phyloP scores from a whole-genome alignment of 2,888 invertebrate species.

The Lomographa bimaculata region DNA sequence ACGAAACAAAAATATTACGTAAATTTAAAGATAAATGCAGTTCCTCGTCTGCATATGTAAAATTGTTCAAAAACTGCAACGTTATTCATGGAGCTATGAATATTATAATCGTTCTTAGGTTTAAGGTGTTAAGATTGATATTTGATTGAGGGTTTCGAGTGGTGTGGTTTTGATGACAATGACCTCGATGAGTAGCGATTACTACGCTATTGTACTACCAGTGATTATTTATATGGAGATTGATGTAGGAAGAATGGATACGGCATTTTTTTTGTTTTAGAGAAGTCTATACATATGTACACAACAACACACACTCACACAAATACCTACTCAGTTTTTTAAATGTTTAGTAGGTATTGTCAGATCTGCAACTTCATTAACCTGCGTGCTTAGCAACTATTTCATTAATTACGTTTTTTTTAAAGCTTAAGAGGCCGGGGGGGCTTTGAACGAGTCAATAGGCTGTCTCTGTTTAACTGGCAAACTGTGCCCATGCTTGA shows the following conservation, averaged over 20 bases:
- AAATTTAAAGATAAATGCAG: conserved; percentile 6
- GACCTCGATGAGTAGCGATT: conserved; percentile 41
- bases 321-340: too few species aligned
- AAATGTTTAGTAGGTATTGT: too few species aligned
- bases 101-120: neutral
- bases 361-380: too few species aligned
- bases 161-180: conserved; percentile 29
- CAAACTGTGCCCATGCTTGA: too few species aligned
- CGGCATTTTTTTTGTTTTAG: conserved; percentile 20
- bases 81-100: neutral
- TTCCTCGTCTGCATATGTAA: conserved; percentile 3
- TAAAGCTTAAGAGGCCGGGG: too few species aligned
- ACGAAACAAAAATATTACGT: neutral
- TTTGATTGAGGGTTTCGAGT: conserved; percentile 3
- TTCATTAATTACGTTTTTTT: too few species aligned
- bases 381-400: too few species aligned
- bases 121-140: neutral
- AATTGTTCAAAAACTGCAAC: conserved; percentile 5
- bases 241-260: conserved; percentile 25
- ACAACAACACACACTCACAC: too few species aligned
- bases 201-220: conserved; percentile 17
- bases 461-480: too few species aligned
- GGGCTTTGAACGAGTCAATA: too few species aligned
- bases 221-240: conserved; percentile 13
- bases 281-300: too few species aligned